Evolutionary conservation across 2,888 invertebrate genomes (phyloP).

Genomic region (Tanypteryx hageni): DNA sequence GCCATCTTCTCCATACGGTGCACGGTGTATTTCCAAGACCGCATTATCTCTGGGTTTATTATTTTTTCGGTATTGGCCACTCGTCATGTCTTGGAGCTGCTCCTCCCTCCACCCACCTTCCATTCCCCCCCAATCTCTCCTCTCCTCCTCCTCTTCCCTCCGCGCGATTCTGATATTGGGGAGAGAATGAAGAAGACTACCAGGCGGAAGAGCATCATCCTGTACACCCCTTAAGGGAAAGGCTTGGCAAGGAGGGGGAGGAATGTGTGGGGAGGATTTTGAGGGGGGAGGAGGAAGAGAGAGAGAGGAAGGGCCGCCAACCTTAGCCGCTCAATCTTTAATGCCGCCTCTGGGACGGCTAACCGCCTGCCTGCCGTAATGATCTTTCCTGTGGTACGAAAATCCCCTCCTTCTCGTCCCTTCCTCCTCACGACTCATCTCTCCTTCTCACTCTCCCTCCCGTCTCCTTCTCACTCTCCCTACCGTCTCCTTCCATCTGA

Average conservation of each 20-base stretch:
- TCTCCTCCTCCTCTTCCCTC: background rate
- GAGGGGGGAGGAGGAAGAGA: background rate
- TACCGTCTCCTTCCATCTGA: no score
- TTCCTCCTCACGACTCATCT: background rate
- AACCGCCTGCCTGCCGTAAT: constrained; percentile 27
- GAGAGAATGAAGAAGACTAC: background rate
- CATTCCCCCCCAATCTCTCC: background rate
- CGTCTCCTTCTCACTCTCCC: no score
- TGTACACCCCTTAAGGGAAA: no score
- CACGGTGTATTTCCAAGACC: no score
- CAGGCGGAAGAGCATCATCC: background rate
- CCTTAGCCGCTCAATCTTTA: constrained; percentile 23
- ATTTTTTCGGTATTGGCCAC: no score
- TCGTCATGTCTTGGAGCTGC: background rate
- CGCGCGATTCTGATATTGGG: background rate
- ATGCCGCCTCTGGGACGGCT: constrained; percentile 27
- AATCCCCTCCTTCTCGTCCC: background rate
- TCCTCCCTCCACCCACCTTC: background rate
- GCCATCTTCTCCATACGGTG: no score
- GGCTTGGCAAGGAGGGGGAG: background rate
- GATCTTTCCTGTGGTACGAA: constrained; percentile 20
- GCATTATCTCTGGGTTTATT: no score
- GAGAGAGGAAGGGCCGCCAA: background rate
- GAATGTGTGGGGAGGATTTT: background rate
- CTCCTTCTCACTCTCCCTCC: background rate